Evolutionary conservation across 2,113 vertebrate genomes (phyloP).

Genomic region (Bufo gargarizans): DNA sequence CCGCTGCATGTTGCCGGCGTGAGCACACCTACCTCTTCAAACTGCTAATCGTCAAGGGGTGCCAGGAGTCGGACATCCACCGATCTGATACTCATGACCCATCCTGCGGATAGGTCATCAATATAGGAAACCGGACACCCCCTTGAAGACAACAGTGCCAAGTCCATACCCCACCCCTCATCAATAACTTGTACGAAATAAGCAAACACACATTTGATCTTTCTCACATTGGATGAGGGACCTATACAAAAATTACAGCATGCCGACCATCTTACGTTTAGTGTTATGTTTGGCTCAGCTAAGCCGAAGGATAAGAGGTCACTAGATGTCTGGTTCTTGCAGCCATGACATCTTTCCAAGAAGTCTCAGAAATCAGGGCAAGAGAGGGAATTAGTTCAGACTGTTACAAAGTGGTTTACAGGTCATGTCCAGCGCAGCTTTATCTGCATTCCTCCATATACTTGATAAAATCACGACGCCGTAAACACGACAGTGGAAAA

Average conservation of each 20-base stretch:
- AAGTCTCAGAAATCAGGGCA: slow-evolving; percentile 8
- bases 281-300: slow-evolving; percentile 7
- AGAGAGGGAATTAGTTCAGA: background rate
- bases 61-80: no score
- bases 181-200: background rate
- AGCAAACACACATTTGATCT: background rate
- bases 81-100: no score
- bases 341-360: slow-evolving; percentile 24
- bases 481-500: background rate
- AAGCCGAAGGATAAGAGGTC: slow-evolving; percentile 8
- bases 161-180: background rate
- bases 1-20: no score
- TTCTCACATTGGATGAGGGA: background rate
- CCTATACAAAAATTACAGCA: background rate
- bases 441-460: background rate
- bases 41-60: no score
- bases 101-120: no score
- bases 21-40: no score
- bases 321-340: slow-evolving; percentile 19
- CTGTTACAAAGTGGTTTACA: no score
- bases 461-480: background rate
- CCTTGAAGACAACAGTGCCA: background rate
- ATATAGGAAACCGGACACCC: no score
- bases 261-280: background rate
- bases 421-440: background rate